These are phyloP conservation scores for Apotomis betuletana DNA, from an alignment of 2,888 invertebrate genomes.

Conservation along the genomic window DNA sequence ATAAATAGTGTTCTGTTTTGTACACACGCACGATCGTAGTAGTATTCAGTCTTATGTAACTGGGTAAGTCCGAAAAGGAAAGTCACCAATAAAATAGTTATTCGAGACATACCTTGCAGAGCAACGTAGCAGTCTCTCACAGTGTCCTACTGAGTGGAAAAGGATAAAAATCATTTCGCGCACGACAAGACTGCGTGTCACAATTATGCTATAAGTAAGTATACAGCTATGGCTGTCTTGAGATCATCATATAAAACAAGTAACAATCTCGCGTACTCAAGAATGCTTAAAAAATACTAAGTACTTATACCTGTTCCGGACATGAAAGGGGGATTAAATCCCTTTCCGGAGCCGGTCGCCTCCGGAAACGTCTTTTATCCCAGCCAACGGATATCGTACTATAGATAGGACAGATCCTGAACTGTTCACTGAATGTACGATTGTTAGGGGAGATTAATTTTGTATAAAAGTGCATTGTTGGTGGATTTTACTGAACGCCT, in stretches of 20 bases:
- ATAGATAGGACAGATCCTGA: constrained; percentile 26
- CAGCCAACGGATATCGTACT: constrained; percentile 30
- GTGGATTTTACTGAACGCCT: background rate
- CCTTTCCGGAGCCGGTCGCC: background rate
- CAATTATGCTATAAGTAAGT: too few species aligned
- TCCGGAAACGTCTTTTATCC: constrained; percentile 33
- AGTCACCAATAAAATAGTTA: too few species aligned
- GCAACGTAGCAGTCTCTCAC: too few species aligned
- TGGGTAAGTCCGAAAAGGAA: too few species aligned
- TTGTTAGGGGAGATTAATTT: constrained; percentile 21
- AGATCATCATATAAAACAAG: background rate
- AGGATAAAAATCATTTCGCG: too few species aligned
- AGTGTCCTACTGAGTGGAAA: too few species aligned
- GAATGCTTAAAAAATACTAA: background rate
- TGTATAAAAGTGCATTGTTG: constrained; percentile 11
- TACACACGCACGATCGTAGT: too few species aligned
- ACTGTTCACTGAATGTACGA: constrained; percentile 22
- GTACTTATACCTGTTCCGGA: constrained; percentile 19
- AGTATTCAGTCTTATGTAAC: too few species aligned
- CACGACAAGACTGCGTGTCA: too few species aligned
- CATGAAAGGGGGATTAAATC: constrained; percentile 7
- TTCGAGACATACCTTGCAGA: too few species aligned
- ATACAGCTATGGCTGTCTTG: too few species aligned
- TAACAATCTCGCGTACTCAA: background rate
- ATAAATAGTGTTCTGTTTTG: too few species aligned